Conservation (phyloP, 1,140 invertebrate species). For the Scaptomyza pallida region DNA sequence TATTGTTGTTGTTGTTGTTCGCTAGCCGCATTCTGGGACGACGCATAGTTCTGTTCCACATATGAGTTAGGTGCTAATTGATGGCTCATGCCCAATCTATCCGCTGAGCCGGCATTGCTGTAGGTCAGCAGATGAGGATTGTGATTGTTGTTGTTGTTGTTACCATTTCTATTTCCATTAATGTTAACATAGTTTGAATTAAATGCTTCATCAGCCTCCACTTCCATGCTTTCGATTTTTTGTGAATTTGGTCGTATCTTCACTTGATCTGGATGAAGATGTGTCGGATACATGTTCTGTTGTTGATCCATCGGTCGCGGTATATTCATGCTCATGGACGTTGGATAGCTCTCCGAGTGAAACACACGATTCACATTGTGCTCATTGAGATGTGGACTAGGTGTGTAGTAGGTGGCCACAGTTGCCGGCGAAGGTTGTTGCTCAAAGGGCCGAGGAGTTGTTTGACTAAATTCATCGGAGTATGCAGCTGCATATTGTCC, state of each 20-base stretch:
- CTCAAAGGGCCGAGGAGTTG: conserved; percentile 64
- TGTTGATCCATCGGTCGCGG: conserved; percentile 52
- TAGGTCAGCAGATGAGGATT: conserved; percentile 71
- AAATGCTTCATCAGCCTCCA: conserved; percentile 62
- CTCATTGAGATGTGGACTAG: conserved; percentile 74
- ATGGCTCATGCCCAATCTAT: conserved; percentile 56
- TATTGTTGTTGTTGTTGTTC: conserved; percentile 34
- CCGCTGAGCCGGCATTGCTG: conserved; percentile 51
- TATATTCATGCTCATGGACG: conserved; percentile 31
- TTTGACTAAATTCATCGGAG: conserved; percentile 50
- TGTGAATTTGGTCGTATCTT: conserved; percentile 76
- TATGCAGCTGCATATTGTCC: conserved; percentile 54
- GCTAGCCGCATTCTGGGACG: too few relatives aligned
- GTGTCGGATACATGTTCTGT: conserved; percentile 52
- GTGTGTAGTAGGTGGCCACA: conserved; percentile 68
- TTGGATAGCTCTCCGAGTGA: conserved; percentile 68
- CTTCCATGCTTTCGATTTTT: conserved; percentile 82
- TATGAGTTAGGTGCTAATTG: conserved; percentile 76
- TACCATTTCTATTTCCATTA: conserved; percentile 21
- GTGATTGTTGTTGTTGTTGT: conserved; percentile 37
- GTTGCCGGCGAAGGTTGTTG: conserved; percentile 66
- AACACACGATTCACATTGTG: conserved; percentile 73
- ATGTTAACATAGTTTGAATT: conserved; percentile 52
- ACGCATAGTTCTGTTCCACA: conserved; percentile 63
- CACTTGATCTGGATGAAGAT: conserved; percentile 62